These are phyloP conservation scores for Syrphus vitripennis DNA, from an alignment of 2,888 invertebrate genomes.

Conservation along the genomic window DNA sequence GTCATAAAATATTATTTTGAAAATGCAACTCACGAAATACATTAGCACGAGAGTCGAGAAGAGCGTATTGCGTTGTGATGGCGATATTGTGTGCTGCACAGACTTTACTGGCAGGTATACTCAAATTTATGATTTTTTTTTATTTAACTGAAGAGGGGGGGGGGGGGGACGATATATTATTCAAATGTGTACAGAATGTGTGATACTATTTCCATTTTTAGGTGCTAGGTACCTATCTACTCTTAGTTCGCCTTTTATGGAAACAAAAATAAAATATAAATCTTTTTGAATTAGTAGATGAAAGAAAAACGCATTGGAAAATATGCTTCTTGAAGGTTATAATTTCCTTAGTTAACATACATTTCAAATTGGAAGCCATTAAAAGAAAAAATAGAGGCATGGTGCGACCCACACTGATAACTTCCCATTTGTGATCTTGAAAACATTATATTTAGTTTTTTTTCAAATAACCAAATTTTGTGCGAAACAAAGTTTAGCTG, in stretches of 20 bases:
- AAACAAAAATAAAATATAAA: not conserved
- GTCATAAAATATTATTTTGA: conserved; percentile 31
- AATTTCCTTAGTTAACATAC: not conserved
- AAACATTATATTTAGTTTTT: too few relatives aligned
- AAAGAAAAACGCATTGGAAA: not conserved
- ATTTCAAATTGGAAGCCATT: too few relatives aligned
- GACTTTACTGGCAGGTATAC: conserved; percentile 11
- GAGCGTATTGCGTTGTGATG: not conserved
- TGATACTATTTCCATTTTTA: not conserved
- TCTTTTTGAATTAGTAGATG: not conserved
- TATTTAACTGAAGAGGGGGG: not conserved
- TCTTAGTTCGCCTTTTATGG: not conserved
- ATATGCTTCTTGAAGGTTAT: not conserved
- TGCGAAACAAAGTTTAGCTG: too few relatives aligned
- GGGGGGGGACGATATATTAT: not conserved
- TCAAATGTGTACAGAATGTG: not conserved
- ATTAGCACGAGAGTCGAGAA: conserved; percentile 3
- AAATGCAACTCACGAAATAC: conserved; percentile 45
- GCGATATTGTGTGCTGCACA: not conserved
- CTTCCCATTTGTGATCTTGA: too few relatives aligned
- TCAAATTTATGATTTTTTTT: conserved; percentile 9
- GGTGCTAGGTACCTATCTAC: not conserved
- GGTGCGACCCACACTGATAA: too few relatives aligned
- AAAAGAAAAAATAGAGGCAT: too few relatives aligned
- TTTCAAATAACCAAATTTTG: too few relatives aligned